Conservation (phyloP, 1,140 invertebrate species). For the Cyrtorhinus lividipennis region DNA sequence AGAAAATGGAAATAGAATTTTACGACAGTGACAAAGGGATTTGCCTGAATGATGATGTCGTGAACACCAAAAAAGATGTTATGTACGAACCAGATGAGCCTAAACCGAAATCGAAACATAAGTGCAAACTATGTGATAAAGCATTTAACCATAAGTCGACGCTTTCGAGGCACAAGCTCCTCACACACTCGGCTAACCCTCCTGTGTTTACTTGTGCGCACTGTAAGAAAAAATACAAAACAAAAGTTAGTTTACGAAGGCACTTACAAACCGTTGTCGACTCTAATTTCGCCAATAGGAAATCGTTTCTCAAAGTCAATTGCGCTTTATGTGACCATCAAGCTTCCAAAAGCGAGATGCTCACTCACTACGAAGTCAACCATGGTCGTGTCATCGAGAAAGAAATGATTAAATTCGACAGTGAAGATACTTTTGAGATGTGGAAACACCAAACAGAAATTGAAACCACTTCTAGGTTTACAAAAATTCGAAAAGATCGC, state of each 20-base stretch:
- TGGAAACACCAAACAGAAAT: constrained; percentile 5
- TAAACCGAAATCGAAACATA: background rate
- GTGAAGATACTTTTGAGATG: background rate
- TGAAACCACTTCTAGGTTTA: background rate
- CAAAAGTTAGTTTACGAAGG: background rate
- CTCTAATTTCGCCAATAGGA: background rate
- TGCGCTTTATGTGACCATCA: background rate
- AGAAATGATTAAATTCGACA: background rate
- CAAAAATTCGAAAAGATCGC: background rate
- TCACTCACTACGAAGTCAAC: background rate
- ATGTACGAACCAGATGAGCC: background rate
- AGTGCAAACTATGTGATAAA: background rate
- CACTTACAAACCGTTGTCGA: background rate
- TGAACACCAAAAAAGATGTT: background rate
- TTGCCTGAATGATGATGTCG: background rate
- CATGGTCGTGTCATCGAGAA: background rate
- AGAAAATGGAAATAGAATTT: background rate
- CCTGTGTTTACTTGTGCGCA: background rate
- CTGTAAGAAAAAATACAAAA: background rate
- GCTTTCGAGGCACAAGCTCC: background rate
- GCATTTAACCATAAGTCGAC: background rate
- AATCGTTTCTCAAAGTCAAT: background rate
- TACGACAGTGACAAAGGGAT: background rate
- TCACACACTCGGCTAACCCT: background rate
- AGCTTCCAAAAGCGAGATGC: background rate